Evolutionary conservation across 2,888 invertebrate genomes (phyloP).

Genomic region (Zaprionus lineosus): DNA sequence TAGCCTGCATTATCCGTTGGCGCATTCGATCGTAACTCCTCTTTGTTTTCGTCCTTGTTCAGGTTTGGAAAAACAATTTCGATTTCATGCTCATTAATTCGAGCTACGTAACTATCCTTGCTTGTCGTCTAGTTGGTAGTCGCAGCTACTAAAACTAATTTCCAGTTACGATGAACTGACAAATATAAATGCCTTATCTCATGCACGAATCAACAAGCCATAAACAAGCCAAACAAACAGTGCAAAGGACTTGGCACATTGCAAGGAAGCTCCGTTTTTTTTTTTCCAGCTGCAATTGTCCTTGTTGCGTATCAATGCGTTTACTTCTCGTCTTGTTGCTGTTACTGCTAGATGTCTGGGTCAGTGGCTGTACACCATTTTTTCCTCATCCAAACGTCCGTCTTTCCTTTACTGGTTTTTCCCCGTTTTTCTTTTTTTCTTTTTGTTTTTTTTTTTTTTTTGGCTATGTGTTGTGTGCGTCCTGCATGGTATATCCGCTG

Average conservation of each 20-base stretch:
- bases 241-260: slow-evolving; percentile 37
- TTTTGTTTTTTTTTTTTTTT: slow-evolving; percentile 4
- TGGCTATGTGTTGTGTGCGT: slow-evolving; percentile 21
- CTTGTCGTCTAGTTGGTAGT: slow-evolving; percentile 5
- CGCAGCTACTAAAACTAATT: slow-evolving; percentile 25
- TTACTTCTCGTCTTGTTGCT: slow-evolving; percentile 1
- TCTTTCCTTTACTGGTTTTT: too few relatives aligned
- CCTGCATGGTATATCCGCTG: slow-evolving; percentile 32
- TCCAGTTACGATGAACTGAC: slow-evolving; percentile 34
- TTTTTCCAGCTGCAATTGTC: slow-evolving; percentile 42
- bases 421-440: not conserved
- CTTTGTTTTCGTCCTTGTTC: too few relatives aligned
- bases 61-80: slow-evolving; percentile 3
- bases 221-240: slow-evolving; percentile 58
- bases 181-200: slow-evolving; percentile 62
- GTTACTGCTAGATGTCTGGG: too few relatives aligned
- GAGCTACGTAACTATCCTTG: not conserved
- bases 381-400: too few relatives aligned
- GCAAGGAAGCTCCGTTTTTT: slow-evolving; percentile 31
- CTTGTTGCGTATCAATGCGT: slow-evolving; percentile 27
- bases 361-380: too few relatives aligned
- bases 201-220: slow-evolving; percentile 67
- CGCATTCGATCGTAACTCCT: too few relatives aligned
- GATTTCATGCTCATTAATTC: slow-evolving; percentile 18
- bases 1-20: too few relatives aligned